Percentiles rank a stretch among this genome's conserved stretches.
These are phyloP conservation scores for Probaryconus sp. DNA, from an alignment of 1,140 invertebrate genomes.

Conservation along the genomic window DNA sequence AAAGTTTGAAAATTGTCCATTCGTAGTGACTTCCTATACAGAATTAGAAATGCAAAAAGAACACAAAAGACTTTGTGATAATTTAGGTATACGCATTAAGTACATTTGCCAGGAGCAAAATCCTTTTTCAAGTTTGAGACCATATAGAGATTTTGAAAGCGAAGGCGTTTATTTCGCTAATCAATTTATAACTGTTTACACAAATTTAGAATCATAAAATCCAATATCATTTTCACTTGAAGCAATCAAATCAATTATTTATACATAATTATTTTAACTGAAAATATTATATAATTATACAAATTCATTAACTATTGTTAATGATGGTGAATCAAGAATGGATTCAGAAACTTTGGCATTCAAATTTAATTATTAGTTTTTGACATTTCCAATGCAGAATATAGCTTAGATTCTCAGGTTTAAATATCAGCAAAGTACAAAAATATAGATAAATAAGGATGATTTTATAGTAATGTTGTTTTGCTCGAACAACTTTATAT, in stretches of 20 bases:
- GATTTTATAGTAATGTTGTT: background rate
- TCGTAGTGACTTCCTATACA: conserved; percentile 68
- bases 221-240: conserved; percentile 5
- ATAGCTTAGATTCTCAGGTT: conserved; percentile 3
- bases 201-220: conserved; percentile 52
- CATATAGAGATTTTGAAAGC: conserved; percentile 68
- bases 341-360: too few species aligned
- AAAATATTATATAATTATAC: too few species aligned
- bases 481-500: background rate
- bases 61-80: conserved; percentile 61
- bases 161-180: conserved; percentile 69
- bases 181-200: conserved; percentile 68
- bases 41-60: conserved; percentile 63
- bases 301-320: too few species aligned
- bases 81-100: conserved; percentile 48
- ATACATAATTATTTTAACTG: background rate
- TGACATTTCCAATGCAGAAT: background rate
- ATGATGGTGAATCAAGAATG: conserved; percentile 1
- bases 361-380: background rate
- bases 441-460: conserved; percentile 4
- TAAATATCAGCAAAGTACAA: conserved; percentile 3
- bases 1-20: conserved; percentile 63
- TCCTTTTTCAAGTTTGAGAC: conserved; percentile 68
- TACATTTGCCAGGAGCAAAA: conserved; percentile 62
- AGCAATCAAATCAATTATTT: conserved; percentile 16